Base-by-base conservation (phyloP, 2,888 invertebrate genomes). In the Coecobrya sp. region DNA sequence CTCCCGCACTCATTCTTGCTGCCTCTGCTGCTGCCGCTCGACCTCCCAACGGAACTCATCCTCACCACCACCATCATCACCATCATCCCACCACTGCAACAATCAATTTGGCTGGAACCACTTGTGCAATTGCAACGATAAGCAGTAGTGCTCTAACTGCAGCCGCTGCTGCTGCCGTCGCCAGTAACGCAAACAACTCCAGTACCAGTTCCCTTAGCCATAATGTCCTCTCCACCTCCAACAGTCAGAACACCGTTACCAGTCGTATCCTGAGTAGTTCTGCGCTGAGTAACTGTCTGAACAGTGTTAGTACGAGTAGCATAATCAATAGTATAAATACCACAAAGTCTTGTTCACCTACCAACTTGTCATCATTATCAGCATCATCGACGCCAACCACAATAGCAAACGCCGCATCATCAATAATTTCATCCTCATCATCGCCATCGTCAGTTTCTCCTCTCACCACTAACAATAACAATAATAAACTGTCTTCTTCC, bases 1-100 rank as follows among this genome's bases (percentile, higher is more conserved):
- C 95, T 73, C 95, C 95, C 45, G 94, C 93, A 81, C 93, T 94
- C 68, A 94, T 95, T 84, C 93, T 95, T 52, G 93, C 94, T 90
- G 93, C 94, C 59, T 70, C 88, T 81, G 76, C 88, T 65, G 85
- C 85, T 65, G 85, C 85, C n/a, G 85, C 88, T 49, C 84, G 73
- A 30, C 76, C 89, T 30, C 25, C 84, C 55, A 89, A 84, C 62
- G 89, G 89, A 89, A 89, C 82, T 52, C 68, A 81, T 81, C 88
- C 76, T 22, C 79, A 87, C 36, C 87, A 88, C 42, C 84, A 59
- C 55, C 86, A 86, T 52, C 70, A 68, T 25, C 52, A 59, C 19
- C 86, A 86, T 70, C 87, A 87, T 65, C 81, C 49, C 27, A 55
- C 86, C 81, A 68, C 85, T 45, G 52, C 89, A 16, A 27, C 89